Evolutionary conservation across 2,888 invertebrate species (phyloP), one percentile per base, ranked within the genome.

Genomic region (Thereva nobilitata): DNA sequence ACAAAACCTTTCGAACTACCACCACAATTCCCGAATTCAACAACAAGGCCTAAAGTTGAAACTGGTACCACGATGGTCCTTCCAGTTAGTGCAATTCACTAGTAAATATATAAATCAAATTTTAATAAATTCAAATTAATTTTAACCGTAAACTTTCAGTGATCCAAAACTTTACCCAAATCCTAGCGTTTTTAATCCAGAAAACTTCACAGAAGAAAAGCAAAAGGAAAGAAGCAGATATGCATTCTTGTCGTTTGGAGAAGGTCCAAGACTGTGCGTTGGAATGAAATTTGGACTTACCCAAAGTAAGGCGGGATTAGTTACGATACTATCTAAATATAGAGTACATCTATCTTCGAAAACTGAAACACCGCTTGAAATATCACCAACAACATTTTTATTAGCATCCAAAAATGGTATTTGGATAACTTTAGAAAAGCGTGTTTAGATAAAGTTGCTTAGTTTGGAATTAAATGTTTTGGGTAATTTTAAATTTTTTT

Each of bases 111-210:
- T 12, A 1, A 9, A n/a, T n/a, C 23, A n/a, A 12, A 40, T 10
- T 1, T n/a, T 8, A 10, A 4, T 38, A n/a, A 37, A n/a, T 37
- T 40, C 23, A 5, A 2, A 9, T 12, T 2, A 55, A 1, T 40
- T 7, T 40, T 40, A 41, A 12, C 8, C 12, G 10, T 5, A 41
- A 37, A 6, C 37, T 55, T 55, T 40, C 4, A 55, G 55, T 38
- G 86, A 87, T 72, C 76, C 79, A 0, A 71, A 76, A 8, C 73
- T 79, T 10, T 84, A 80, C 69, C 79, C 81, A 0, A 80, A 88
- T 3, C 88, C 89, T 0, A 81, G 85, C 4, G 82, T 79, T 35
- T 88, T 87, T 66, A 83, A 85, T 65, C 88, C 88, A 0, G 83
- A 85, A 23, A 35, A 40, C 5, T 55, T 55, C 12, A 7, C 8